These are phyloP conservation scores for Drosophila tristis DNA, from an alignment of 1,140 invertebrate species.

Conservation along the genomic window DNA sequence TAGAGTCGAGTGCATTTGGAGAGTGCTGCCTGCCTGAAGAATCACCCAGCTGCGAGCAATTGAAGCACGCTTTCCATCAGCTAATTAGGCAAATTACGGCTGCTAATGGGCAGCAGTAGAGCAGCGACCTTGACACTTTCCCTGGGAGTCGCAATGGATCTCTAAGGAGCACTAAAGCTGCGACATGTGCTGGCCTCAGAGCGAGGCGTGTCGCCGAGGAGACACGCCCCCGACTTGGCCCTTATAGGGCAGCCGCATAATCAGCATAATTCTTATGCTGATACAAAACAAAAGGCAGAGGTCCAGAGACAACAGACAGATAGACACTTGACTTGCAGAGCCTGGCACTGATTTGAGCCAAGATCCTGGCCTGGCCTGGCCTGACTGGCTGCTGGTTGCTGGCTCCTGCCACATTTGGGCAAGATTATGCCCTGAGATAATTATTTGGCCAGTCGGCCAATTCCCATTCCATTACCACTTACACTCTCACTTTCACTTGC, in stretches of 20 bases:
- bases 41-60: slow-evolving; percentile 9
- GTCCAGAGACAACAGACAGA: slow-evolving; percentile 12
- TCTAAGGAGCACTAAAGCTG: slow-evolving; percentile 44
- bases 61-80: slow-evolving; percentile 31
- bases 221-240: slow-evolving; percentile 36
- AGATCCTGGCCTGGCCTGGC: slow-evolving; percentile 33
- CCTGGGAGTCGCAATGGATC: slow-evolving; percentile 41
- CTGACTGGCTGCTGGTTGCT: slow-evolving; percentile 17
- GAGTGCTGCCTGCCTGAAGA: slow-evolving; percentile 1
- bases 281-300: slow-evolving; percentile 35
- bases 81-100: slow-evolving; percentile 49
- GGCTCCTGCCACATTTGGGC: slow-evolving; percentile 29
- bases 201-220: slow-evolving; percentile 33
- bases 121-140: slow-evolving; percentile 44
- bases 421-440: slow-evolving; percentile 76
- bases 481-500: slow-evolving; percentile 50
- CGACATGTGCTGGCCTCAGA: slow-evolving; percentile 29
- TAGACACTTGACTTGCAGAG: slow-evolving; percentile 24
- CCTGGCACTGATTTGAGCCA: slow-evolving; percentile 58
- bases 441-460: slow-evolving; percentile 62
- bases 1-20: slow-evolving; percentile 55
- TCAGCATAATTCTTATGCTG: slow-evolving; percentile 78
- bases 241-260: slow-evolving; percentile 68
- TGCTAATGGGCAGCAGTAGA: slow-evolving; percentile 34
- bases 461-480: slow-evolving; percentile 31